Base-by-base conservation (phyloP, 2,113 vertebrate genomes). In the Bucco capensis region DNA sequence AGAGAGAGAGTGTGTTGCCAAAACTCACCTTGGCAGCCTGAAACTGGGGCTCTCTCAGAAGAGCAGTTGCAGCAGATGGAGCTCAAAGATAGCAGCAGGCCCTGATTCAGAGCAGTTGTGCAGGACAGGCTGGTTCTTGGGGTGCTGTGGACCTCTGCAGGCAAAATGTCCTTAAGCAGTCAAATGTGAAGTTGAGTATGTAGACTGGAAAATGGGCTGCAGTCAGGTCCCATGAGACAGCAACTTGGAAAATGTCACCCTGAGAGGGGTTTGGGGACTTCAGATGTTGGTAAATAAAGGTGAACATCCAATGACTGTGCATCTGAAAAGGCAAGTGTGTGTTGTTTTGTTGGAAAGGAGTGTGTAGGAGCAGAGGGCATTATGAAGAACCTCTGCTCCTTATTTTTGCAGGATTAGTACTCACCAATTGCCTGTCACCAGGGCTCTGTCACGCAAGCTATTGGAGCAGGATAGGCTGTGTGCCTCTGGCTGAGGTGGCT, bases 41-140 rank as follows among this genome's bases (percentile, higher is more conserved):
- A 67, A 56, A 47, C 71, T 0, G 0, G 5, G 37, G 6, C 71
- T 91, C 47, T 86, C 51, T 85, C 8, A 14, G 67, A 91, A 86
- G 64, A 93, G 86, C 88, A 83, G 71, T 76, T 72, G 75, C 64
- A 83, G 81, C 84, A 90, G 93, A 95, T 93, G 56, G 11, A 69
- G 58, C 74, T 74, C 0, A 3, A 51, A 87, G 94, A 95, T 94
- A 96, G 31, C 2, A 1, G 44, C 87, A 69, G 70, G 77, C 33
- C 28, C 42, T 71, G 37, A 25, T 42, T 86, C 25, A 51, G 44
- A 61, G 89, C 3, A 0, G 83, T 80, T 2, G 2, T 17, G 31
- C 89, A 90, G 89, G 94, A 84, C 62, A 21, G 78, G 91, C 81
- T 88, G 70, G 93, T 95, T 96, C 66, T 90, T 0, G 0, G 37